phyloP scores from a whole-genome alignment of 2,797 vertebrate genomes.

The Erethizon dorsatum region DNA sequence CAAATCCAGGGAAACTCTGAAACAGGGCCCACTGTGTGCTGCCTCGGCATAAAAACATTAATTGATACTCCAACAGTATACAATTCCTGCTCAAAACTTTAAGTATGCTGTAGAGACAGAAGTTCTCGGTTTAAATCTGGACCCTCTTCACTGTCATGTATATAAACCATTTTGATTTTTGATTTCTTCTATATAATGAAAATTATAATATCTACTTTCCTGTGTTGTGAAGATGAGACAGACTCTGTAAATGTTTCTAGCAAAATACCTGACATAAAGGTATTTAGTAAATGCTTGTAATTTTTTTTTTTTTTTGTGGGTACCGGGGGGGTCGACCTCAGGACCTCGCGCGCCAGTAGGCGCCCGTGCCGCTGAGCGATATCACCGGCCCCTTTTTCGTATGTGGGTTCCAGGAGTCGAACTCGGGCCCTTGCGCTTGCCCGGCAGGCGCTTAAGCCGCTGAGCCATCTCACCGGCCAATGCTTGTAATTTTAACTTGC shows the following conservation, averaged over 20 bases:
- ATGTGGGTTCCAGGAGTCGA: too few relatives aligned
- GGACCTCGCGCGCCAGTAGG: too few relatives aligned
- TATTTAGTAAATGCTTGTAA: background rate
- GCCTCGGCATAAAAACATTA: background rate
- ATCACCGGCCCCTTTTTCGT: too few relatives aligned
- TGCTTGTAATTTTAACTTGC: conserved; percentile 20
- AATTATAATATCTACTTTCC: conserved; percentile 25
- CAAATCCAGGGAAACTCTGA: background rate
- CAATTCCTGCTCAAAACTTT: background rate
- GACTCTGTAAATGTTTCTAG: background rate
- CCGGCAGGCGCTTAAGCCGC: too few relatives aligned
- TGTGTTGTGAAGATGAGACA: conserved; percentile 21
- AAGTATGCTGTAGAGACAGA: background rate
- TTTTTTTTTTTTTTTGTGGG: background rate
- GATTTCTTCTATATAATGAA: conserved; percentile 52
- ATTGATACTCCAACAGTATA: background rate
- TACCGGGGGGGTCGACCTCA: too few relatives aligned
- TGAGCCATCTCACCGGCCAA: background rate
- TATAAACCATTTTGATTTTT: conserved; percentile 12
- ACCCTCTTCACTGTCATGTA: background rate
- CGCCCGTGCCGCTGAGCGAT: too few relatives aligned
- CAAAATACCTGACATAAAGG: background rate
- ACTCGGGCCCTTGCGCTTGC: too few relatives aligned
- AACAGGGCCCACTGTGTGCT: background rate
- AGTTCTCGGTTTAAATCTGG: conserved; percentile 45